Evolutionary conservation across 2,888 invertebrate species (phyloP).

Genomic region (Buathra laborator): DNA sequence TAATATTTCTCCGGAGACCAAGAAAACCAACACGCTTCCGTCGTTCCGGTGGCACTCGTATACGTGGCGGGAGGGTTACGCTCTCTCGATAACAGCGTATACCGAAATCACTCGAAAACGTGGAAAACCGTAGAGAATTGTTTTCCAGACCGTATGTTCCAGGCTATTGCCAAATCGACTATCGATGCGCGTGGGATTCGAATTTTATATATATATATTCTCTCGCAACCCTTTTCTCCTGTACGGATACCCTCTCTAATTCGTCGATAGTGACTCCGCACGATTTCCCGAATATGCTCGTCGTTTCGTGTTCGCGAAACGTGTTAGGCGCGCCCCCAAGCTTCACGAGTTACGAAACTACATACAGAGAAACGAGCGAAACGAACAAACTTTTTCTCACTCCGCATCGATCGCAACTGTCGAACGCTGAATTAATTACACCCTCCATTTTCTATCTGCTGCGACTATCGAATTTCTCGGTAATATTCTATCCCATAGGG

Average conservation of each 20-base stretch:
- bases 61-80: not conserved
- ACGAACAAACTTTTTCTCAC: conserved; percentile 16
- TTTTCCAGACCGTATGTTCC: conserved; percentile 54
- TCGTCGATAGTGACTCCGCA: conserved; percentile 25
- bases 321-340: not conserved
- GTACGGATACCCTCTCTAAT: not conserved
- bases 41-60: conserved; percentile 12
- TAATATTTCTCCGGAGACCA: conserved; percentile 66
- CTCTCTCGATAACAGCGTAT: conserved; percentile 30
- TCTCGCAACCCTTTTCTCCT: not conserved
- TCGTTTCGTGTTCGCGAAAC: not conserved
- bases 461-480: conserved; percentile 69
- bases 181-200: conserved; percentile 44
- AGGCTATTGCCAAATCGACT: conserved; percentile 55
- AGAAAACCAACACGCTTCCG: conserved; percentile 35
- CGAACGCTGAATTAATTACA: conserved; percentile 76
- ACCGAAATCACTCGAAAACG: conserved; percentile 63
- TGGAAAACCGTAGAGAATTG: conserved; percentile 58
- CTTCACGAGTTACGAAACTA: not conserved
- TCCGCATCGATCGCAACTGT: conserved; percentile 24
- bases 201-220: not conserved
- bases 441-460: conserved; percentile 73
- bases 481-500: conserved; percentile 40
- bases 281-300: conserved; percentile 12
- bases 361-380: conserved; percentile 1